Evolutionary conservation across 2,888 invertebrate species (phyloP).

Genomic region (Theretra japonica): DNA sequence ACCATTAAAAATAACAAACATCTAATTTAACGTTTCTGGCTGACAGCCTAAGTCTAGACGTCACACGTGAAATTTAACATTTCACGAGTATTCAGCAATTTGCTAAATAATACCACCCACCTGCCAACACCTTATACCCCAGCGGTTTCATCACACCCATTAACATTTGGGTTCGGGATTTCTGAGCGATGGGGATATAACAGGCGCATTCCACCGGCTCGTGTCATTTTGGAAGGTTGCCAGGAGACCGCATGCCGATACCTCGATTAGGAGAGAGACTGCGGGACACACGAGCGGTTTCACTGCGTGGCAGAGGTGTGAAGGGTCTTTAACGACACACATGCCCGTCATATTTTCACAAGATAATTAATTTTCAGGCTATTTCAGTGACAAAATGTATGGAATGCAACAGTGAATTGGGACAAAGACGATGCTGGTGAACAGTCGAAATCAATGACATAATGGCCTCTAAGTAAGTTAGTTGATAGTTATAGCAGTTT

Average conservation of each 20-base stretch:
- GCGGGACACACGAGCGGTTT: background rate
- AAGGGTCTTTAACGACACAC: constrained; percentile 6
- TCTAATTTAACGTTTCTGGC: constrained; percentile 28
- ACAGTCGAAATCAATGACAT: background rate
- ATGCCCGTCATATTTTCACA: background rate
- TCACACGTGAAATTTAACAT: constrained; percentile 17
- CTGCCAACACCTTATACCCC: constrained; percentile 34
- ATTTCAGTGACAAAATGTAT: background rate
- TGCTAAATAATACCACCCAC: background rate
- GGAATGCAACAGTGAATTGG: background rate
- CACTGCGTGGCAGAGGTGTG: constrained; percentile 27
- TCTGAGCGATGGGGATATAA: constrained; percentile 52
- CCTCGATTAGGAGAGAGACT: constrained; percentile 32
- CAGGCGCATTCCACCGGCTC: constrained; percentile 30
- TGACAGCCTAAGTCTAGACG: constrained; percentile 6
- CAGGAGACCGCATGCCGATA: constrained; percentile 32
- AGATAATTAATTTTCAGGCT: background rate
- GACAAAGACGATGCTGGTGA: background rate
- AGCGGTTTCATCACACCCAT: constrained; percentile 62
- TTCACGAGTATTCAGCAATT: constrained; percentile 6
- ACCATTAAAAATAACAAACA: constrained; percentile 21
- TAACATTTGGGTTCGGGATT: constrained; percentile 65
- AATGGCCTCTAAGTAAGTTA: background rate
- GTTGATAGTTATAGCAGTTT: background rate
- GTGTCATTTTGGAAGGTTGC: constrained; percentile 32